A percentile compares a stretch with the other conserved stretches of the same genome.
Evolutionary conservation across 2,888 invertebrate genomes (phyloP).

Genomic region (Trachelus stipa): DNA sequence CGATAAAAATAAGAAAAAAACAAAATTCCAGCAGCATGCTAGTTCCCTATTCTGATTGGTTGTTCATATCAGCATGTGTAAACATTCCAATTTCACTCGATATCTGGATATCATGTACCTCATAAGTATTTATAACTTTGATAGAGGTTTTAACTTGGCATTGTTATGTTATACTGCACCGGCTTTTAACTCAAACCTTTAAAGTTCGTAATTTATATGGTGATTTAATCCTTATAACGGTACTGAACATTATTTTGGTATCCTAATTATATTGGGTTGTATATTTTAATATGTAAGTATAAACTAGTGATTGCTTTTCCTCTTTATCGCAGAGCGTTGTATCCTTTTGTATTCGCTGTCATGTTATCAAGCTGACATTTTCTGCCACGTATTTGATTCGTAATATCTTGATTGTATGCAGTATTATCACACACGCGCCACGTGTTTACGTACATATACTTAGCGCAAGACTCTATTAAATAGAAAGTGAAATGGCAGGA

Average conservation of each 20-base stretch:
- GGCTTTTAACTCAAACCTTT: not conserved
- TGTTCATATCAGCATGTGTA: not conserved
- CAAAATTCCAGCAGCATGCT: too few relatives aligned
- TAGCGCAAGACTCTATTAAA: not conserved
- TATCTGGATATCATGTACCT: not conserved
- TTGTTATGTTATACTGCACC: not conserved
- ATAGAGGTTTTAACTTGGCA: not conserved
- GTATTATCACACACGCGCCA: not conserved
- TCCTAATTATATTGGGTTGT: not conserved
- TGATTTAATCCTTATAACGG: not conserved
- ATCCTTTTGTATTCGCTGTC: not conserved
- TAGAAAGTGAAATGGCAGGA: slow-evolving; percentile 43
- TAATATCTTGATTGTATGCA: not conserved
- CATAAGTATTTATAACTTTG: not conserved
- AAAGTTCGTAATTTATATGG: not conserved
- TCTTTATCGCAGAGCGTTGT: not conserved
- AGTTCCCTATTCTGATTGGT: not conserved
- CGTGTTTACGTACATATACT: too few relatives aligned
- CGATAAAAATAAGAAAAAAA: too few relatives aligned
- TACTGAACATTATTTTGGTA: not conserved
- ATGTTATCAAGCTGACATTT: not conserved
- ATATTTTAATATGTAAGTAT: not conserved
- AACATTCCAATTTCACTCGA: not conserved
- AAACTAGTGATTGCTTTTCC: not conserved
- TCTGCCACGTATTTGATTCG: not conserved